Conservation (phyloP, 2,888 invertebrate species). For the Pomacea canaliculata region DNA sequence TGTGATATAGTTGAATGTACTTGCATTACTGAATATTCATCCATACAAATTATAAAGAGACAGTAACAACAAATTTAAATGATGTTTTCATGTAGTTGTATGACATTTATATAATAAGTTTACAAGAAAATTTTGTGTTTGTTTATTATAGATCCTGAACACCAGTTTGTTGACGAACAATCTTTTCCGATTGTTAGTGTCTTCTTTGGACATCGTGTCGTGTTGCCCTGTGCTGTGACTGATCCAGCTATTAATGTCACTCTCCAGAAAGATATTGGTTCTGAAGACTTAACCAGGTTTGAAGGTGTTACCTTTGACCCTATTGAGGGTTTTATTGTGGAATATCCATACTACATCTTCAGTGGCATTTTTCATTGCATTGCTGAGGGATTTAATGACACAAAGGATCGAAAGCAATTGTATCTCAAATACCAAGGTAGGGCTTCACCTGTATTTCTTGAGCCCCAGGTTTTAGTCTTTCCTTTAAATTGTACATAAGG, state of each 20-base stretch:
- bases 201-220: conserved; percentile 10
- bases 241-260: conserved; percentile 43
- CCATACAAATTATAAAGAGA: too few species aligned
- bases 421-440: background rate
- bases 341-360: conserved; percentile 38
- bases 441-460: background rate
- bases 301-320: conserved; percentile 44
- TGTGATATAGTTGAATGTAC: background rate
- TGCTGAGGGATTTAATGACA: conserved; percentile 18
- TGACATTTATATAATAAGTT: too few species aligned
- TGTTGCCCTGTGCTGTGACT: conserved; percentile 45
- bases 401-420: background rate
- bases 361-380: conserved; percentile 42
- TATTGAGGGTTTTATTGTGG: conserved; percentile 43
- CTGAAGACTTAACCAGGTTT: conserved; percentile 16
- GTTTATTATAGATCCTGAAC: conserved; percentile 35
- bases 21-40: background rate
- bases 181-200: conserved; percentile 11
- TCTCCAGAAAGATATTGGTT: conserved; percentile 22
- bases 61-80: too few species aligned
- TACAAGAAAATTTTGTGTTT: background rate
- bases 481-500: too few species aligned
- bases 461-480: too few species aligned
- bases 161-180: conserved; percentile 31
- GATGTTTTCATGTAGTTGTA: too few species aligned